phyloP scores from a whole-genome alignment of 2,113 vertebrate species.

The Fregetta grallaria region DNA sequence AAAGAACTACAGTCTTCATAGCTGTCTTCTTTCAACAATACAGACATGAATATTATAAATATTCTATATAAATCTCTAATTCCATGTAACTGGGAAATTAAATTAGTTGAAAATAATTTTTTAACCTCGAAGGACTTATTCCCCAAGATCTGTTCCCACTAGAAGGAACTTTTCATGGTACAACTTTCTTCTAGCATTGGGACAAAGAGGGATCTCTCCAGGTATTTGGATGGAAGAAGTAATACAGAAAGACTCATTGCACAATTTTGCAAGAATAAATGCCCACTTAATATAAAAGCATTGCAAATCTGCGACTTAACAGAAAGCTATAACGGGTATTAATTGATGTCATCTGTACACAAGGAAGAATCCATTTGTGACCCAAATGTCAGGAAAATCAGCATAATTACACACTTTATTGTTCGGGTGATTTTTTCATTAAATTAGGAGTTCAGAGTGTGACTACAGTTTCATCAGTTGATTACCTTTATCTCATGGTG shows the following conservation, averaged over 20 bases:
- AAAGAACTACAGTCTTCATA: neutral
- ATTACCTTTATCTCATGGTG: slow-evolving; percentile 55
- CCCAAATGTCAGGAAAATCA: slow-evolving; percentile 73
- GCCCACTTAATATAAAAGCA: slow-evolving; percentile 52
- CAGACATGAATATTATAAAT: neutral
- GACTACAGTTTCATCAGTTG: slow-evolving; percentile 7
- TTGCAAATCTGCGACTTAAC: slow-evolving; percentile 39
- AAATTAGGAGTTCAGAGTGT: slow-evolving; percentile 60
- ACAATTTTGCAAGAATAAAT: slow-evolving; percentile 57
- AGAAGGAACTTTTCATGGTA: neutral
- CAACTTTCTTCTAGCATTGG: neutral
- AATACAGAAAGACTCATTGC: slow-evolving; percentile 22
- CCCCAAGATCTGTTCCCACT: neutral
- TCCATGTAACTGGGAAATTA: neutral
- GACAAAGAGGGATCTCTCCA: neutral
- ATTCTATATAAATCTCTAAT: neutral
- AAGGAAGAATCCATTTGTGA: slow-evolving; percentile 76
- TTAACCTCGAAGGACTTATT: neutral
- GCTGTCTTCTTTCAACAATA: neutral
- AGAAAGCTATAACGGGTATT: slow-evolving; percentile 60
- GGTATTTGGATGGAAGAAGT: neutral
- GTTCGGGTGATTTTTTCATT: slow-evolving; percentile 71
- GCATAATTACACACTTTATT: slow-evolving; percentile 70
- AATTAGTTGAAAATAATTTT: neutral
- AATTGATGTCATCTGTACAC: slow-evolving; percentile 71